A percentile compares a stretch with the other conserved stretches of the same genome.
Conservation (phyloP, 1,140 invertebrate genomes). For the Lordiphosa mommai region DNA sequence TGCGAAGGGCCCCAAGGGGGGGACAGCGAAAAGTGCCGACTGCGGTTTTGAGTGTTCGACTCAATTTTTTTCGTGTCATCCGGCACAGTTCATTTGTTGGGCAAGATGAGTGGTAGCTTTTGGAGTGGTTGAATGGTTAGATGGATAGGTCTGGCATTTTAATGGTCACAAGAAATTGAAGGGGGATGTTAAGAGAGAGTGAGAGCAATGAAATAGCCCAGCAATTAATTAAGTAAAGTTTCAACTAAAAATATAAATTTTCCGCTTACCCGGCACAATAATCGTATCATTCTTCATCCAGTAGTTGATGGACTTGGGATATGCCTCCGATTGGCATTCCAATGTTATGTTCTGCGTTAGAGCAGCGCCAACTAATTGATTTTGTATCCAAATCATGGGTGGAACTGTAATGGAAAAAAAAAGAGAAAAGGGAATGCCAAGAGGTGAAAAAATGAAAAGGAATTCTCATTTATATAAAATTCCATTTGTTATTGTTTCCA, state of each 20-base stretch:
- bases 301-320: slow-evolving; percentile 92
- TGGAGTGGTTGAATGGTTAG: slow-evolving; percentile 32
- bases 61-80: slow-evolving; percentile 40
- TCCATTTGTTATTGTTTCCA: slow-evolving; percentile 40
- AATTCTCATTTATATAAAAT: slow-evolving; percentile 52
- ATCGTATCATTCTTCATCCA: slow-evolving; percentile 91
- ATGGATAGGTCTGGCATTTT: slow-evolving; percentile 23
- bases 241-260: not conserved
- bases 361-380: slow-evolving; percentile 89
- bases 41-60: slow-evolving; percentile 63
- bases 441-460: slow-evolving; percentile 14
- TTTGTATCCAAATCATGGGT: slow-evolving; percentile 91
- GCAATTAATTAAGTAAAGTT: not conserved
- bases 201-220: too few species aligned
- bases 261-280: slow-evolving; percentile 87
- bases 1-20: not conserved
- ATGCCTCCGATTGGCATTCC: slow-evolving; percentile 92
- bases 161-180: slow-evolving; percentile 27
- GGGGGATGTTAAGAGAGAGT: not conserved
- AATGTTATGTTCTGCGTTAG: slow-evolving; percentile 86
- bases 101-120: slow-evolving; percentile 54
- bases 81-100: slow-evolving; percentile 56
- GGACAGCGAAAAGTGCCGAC: slow-evolving; percentile 23
- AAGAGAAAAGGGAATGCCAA: slow-evolving; percentile 18
- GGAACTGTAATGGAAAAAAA: slow-evolving; percentile 83